Percentiles rank a stretch among this genome's conserved stretches.
These are phyloP conservation scores for Pagrus major DNA, from an alignment of 2,113 vertebrate species.

Conservation along the genomic window DNA sequence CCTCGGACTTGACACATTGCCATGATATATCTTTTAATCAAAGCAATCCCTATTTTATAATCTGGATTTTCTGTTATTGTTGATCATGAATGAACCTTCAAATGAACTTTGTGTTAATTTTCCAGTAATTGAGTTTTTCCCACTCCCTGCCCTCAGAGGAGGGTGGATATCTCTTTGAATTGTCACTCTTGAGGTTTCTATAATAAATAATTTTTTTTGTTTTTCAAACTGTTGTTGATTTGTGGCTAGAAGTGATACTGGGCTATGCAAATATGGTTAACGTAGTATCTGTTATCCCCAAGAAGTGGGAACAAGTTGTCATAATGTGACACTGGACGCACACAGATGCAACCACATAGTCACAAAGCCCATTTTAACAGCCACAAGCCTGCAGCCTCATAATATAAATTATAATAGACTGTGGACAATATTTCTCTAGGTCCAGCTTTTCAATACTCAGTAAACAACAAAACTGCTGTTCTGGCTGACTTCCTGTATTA, in stretches of 20 bases:
- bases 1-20: background rate
- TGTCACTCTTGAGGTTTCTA: background rate
- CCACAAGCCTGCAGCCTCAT: constrained; percentile 12
- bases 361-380: constrained; percentile 32
- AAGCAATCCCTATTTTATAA: background rate
- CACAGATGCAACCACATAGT: background rate
- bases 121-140: background rate
- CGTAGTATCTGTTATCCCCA: background rate
- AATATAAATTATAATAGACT: constrained; percentile 34
- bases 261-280: background rate
- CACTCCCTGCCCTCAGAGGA: background rate
- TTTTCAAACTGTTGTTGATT: background rate
- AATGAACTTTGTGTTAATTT: background rate
- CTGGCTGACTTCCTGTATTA: constrained; percentile 37
- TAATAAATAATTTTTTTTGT: background rate
- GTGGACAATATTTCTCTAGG: constrained; percentile 25
- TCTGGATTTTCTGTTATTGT: background rate
- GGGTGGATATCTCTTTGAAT: background rate
- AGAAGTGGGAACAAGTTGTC: constrained; percentile 17
- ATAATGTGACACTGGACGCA: background rate
- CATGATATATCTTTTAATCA: background rate
- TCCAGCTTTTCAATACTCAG: constrained; percentile 23
- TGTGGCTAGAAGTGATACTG: background rate
- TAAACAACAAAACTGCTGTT: constrained; percentile 41
- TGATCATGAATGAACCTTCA: background rate